phyloP scores from a whole-genome alignment of 2,888 invertebrate species.

The Eilema depressum region DNA sequence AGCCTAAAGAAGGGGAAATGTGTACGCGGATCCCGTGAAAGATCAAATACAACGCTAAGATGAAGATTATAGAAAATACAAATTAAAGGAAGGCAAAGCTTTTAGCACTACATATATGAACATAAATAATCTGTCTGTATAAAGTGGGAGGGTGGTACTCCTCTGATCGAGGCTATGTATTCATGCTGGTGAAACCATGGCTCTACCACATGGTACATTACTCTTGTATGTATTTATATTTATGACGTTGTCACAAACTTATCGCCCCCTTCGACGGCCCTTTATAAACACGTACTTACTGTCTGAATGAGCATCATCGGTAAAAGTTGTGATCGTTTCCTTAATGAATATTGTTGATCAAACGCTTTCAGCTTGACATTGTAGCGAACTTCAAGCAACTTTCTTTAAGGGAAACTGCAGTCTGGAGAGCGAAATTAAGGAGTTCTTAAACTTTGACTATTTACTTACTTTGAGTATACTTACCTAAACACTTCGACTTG shows the following conservation, averaged over 20 bases:
- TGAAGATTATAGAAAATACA: too few species aligned
- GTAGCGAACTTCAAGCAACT: not conserved
- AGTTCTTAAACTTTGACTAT: not conserved
- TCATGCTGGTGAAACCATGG: not conserved
- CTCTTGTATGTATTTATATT: not conserved
- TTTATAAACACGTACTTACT: not conserved
- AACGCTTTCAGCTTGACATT: conserved; percentile 8
- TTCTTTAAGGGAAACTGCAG: not conserved
- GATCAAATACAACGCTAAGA: too few species aligned
- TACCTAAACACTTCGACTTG: too few species aligned
- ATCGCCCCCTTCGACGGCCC: not conserved
- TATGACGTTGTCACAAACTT: not conserved
- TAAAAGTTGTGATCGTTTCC: conserved; percentile 6
- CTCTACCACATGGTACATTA: not conserved
- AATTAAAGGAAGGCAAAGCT: too few species aligned
- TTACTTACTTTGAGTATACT: not conserved
- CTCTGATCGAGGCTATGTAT: not conserved
- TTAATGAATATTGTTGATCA: conserved; percentile 8
- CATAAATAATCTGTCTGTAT: too few species aligned
- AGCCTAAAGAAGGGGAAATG: too few species aligned
- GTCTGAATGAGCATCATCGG: not conserved
- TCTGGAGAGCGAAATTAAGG: not conserved
- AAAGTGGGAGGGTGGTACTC: not conserved
- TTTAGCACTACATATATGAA: too few species aligned
- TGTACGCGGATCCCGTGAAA: too few species aligned